phyloP scores from a whole-genome alignment of 2,888 invertebrate species.

The Latheticus oryzae region DNA sequence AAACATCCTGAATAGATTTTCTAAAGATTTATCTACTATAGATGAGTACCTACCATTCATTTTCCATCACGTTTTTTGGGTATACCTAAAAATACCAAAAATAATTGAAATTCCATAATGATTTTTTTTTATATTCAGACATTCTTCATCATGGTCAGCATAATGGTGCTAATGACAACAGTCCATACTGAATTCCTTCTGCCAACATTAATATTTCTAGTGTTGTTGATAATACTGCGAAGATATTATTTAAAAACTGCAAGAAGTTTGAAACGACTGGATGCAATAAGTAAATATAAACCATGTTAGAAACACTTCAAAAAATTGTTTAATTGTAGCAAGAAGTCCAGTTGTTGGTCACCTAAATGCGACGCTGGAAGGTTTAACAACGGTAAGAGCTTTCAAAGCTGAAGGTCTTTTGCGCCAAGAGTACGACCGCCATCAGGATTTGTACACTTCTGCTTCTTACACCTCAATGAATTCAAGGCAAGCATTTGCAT shows the following conservation, averaged over 20 bases:
- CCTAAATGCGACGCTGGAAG: slow-evolving; percentile 61
- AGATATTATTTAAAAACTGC: slow-evolving; percentile 77
- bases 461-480: slow-evolving; percentile 56
- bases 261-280: slow-evolving; percentile 78
- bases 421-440: slow-evolving; percentile 58
- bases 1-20: slow-evolving; percentile 71
- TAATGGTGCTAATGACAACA: slow-evolving; percentile 76
- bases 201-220: slow-evolving; percentile 73
- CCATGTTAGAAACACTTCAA: not conserved
- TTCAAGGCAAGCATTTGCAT: slow-evolving; percentile 56
- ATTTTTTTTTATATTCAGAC: no score
- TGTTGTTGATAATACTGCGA: slow-evolving; percentile 73
- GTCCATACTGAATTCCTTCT: slow-evolving; percentile 77
- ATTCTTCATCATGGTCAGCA: slow-evolving; percentile 73
- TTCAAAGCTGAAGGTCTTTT: slow-evolving; percentile 56
- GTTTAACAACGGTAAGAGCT: slow-evolving; percentile 60
- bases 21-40: slow-evolving; percentile 75
- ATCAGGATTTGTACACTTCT: slow-evolving; percentile 61
- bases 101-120: no score
- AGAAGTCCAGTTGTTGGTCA: slow-evolving; percentile 62
- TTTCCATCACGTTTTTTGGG: slow-evolving; percentile 22
- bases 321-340: slow-evolving; percentile 52
- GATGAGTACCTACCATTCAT: slow-evolving; percentile 65
- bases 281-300: slow-evolving; percentile 72
- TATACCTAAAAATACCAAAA: no score